These are phyloP conservation scores for Cydia fagiglandana DNA, from an alignment of 1,140 invertebrate genomes.

Conservation along the genomic window DNA sequence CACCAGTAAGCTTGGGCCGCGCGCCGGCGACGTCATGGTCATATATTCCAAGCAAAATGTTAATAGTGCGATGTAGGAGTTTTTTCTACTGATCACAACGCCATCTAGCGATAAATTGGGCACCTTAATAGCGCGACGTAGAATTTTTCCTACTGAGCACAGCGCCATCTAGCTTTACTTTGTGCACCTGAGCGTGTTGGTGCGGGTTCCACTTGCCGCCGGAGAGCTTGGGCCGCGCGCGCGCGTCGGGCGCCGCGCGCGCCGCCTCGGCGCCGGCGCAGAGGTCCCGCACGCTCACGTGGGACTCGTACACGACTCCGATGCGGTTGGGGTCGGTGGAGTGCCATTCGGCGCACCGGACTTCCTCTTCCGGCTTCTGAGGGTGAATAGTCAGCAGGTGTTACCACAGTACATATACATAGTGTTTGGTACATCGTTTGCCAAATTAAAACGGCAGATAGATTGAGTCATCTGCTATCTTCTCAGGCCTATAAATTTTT, in stretches of 20 bases:
- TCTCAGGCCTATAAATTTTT: too few relatives aligned
- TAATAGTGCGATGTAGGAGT: not conserved
- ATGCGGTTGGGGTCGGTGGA: constrained; percentile 86
- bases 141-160: too few relatives aligned
- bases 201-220: constrained; percentile 97
- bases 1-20: too few relatives aligned
- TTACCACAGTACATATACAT: too few relatives aligned
- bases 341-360: constrained; percentile 91
- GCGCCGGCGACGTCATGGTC: too few relatives aligned
- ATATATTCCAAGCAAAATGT: not conserved
- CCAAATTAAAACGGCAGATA: too few relatives aligned
- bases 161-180: too few relatives aligned
- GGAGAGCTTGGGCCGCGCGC: constrained; percentile 87
- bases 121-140: not conserved
- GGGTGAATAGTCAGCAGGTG: too few relatives aligned
- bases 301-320: constrained; percentile 85
- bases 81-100: too few relatives aligned
- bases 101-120: too few relatives aligned
- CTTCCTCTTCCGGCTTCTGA: constrained; percentile 83
- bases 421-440: too few relatives aligned
- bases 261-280: constrained; percentile 84
- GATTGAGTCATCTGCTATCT: too few relatives aligned
- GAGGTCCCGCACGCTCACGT: not conserved
- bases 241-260: constrained; percentile 79
- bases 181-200: constrained; percentile 84